These are phyloP conservation scores for Brienomyrus brachyistius DNA, from an alignment of 2,113 vertebrate species.

Conservation along the genomic window DNA sequence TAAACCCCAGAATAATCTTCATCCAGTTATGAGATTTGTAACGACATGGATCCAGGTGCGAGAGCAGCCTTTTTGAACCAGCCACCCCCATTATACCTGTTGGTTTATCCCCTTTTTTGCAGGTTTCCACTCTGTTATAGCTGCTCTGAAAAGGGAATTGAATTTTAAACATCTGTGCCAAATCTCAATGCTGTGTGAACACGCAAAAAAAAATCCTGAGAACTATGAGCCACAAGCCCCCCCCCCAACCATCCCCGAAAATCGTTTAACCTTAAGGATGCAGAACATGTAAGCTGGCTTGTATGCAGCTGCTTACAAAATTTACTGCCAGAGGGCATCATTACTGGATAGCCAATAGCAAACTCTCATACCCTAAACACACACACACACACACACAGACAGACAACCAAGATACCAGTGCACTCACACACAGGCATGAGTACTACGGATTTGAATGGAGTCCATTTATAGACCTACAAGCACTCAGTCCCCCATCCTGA, in stretches of 20 bases:
- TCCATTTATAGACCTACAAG: neutral
- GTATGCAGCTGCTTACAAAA: neutral
- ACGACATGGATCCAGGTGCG: neutral
- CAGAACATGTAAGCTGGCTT: neutral
- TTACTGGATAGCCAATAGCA: neutral
- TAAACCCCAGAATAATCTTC: neutral
- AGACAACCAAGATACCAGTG: neutral
- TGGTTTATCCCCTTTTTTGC: neutral
- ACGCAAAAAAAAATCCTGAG: neutral
- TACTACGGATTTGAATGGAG: neutral
- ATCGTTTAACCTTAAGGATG: slow-evolving; percentile 9
- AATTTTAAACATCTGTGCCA: neutral
- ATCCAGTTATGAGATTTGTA: neutral
- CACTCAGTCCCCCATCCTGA: neutral
- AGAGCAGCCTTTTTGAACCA: neutral
- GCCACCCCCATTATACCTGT: neutral
- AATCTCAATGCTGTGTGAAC: neutral
- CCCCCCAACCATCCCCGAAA: neutral
- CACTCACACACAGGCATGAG: neutral
- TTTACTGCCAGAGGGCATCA: neutral
- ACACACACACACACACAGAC: neutral
- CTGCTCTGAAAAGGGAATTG: neutral
- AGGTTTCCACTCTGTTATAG: neutral
- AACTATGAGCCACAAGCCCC: neutral
- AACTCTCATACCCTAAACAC: neutral